phyloP scores from a whole-genome alignment of 2,888 invertebrate genomes.

The Nomada ruficornis region DNA sequence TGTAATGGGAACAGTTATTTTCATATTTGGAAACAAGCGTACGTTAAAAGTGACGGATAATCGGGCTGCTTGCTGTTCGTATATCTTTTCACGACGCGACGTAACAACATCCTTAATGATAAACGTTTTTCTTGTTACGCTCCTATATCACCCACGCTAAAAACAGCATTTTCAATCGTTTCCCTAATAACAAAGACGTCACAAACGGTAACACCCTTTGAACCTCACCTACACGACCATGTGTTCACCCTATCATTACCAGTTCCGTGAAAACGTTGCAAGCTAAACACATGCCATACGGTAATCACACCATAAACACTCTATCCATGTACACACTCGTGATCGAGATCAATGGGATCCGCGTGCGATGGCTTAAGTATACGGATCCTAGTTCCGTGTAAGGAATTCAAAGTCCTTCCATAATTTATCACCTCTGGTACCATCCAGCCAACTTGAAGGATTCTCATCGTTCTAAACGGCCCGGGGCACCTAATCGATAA shows the following conservation, averaged over 20 bases:
- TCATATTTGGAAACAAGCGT: too few relatives aligned
- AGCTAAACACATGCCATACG: background rate
- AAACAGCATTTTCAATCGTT: too few relatives aligned
- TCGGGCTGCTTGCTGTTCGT: too few relatives aligned
- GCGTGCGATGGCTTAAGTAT: slow-evolving; percentile 59
- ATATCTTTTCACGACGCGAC: too few relatives aligned
- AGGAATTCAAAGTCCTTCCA: slow-evolving; percentile 72
- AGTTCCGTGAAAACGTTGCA: background rate
- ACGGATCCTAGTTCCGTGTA: slow-evolving; percentile 57
- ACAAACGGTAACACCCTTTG: too few relatives aligned
- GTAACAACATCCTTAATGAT: too few relatives aligned
- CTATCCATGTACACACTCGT: background rate
- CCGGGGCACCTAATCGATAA: slow-evolving; percentile 68
- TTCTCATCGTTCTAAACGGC: slow-evolving; percentile 66
- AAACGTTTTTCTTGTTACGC: too few relatives aligned
- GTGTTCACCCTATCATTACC: background rate
- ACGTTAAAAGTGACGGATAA: too few relatives aligned
- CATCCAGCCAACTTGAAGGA: slow-evolving; percentile 58
- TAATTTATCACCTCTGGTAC: slow-evolving; percentile 69
- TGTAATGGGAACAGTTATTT: too few relatives aligned
- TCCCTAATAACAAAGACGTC: too few relatives aligned
- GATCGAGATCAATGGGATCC: slow-evolving; percentile 69
- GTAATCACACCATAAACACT: background rate
- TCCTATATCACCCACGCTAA: too few relatives aligned
- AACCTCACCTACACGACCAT: background rate